Base-by-base conservation (phyloP, 2,888 invertebrate genomes). In the Campoplex nolae region DNA sequence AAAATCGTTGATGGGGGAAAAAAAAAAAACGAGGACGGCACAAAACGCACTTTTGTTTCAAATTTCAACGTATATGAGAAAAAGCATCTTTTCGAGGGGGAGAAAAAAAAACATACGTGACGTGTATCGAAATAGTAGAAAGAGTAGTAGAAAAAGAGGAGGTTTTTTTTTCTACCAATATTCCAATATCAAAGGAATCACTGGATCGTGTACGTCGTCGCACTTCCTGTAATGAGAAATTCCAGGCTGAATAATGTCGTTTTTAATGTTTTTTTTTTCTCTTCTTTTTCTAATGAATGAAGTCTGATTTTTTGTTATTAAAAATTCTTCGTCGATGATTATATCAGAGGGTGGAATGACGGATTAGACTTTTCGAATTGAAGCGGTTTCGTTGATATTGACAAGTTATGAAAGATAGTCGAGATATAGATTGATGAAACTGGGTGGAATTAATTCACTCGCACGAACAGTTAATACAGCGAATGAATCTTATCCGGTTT, bases 171-270 rank as follows among this genome's bases (percentile, higher is more conserved):
- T 16, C 81, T 51, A 62, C 73, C 67, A 51, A 74, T 70, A 74
- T 65, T 74, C 51, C 74, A 51, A 74, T 84, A 77, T 84, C 83
- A 84, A 84, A 84, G 80, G 81, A 78, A 82, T 48, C 54, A 62
- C 18, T 23, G 56, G 42, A 32, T 70, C 23, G 74, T 48, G 68
- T 28, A 68, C n/a, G 32, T 42, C 75, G 58, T 62, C 67, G 80
- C 81, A 86, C 86, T 84, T 84, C 62, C 78, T 51, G 48, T 81
- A 73, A 86, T 86, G 80, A 86, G 70, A 78, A 56, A 73, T 51
- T 81, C 35, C 54, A n/a, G 67, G 35, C 54, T 77, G 68, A 71
- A 48, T 80, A 80, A 80, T 74, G 67, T 38, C 73, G 23, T 4
- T 9, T 38, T 11, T 65, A 23, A 51, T 51, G 54, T 62, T 51